Conservation (phyloP, 2,888 invertebrate genomes). For the Philonicus albiceps region DNA sequence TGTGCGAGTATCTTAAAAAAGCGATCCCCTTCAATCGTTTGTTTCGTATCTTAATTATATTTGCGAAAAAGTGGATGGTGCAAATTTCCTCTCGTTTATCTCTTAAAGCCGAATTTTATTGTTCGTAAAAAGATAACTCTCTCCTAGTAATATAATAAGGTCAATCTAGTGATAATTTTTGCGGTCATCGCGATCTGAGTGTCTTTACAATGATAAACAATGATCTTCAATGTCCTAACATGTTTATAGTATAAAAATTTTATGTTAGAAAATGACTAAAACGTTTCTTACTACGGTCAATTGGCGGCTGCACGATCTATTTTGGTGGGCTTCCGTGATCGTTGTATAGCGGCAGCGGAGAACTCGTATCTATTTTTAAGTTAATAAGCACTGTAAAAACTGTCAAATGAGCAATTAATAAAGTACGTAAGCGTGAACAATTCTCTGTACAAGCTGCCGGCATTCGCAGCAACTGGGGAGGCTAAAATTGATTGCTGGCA, state of each 20-base stretch:
- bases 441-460: slow-evolving; percentile 13
- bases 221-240: neutral
- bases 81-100: neutral
- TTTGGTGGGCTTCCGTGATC: neutral
- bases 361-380: slow-evolving; percentile 4
- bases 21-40: neutral
- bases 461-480: slow-evolving; percentile 2
- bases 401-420: slow-evolving; percentile 46
- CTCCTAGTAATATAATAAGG: neutral
- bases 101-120: neutral
- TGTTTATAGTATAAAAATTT: neutral
- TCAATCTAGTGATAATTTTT: neutral
- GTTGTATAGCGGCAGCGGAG: neutral
- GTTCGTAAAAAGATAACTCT: neutral
- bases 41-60: neutral
- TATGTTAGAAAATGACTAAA: neutral
- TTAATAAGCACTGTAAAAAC: slow-evolving; percentile 38
- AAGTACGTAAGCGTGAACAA: slow-evolving; percentile 45
- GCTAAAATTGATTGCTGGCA: slow-evolving; percentile 24
- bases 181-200: neutral
- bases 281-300: neutral
- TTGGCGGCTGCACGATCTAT: neutral
- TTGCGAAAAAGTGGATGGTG: neutral
- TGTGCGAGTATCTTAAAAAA: neutral
- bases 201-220: neutral